Evolutionary conservation across 1,140 invertebrate genomes (phyloP), one percentile per base, ranked within the genome.

Genomic region (Drosophila leontia): DNA sequence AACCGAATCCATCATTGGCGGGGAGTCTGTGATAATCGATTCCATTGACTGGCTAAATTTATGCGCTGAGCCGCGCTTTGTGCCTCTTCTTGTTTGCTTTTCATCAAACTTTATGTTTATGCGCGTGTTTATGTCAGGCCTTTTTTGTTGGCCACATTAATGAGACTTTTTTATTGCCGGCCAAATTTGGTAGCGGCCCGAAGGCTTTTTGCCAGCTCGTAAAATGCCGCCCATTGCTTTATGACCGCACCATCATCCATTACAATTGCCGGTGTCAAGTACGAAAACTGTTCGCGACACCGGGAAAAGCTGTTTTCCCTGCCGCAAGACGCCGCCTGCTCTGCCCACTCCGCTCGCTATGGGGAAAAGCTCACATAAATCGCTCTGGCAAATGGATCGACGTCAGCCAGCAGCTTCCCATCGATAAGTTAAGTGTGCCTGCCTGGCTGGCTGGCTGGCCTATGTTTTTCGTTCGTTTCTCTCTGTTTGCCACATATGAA

Each of bases 321-420:
- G 45, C 32, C 58, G 19, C 23, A 35, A 51, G 59, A 39, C 26
- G 34, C 35, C 2, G 29, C 11, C 50, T 19, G 3, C 17, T 29
- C 51, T 3, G 48, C 26, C 29, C n/a, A 5, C 32, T 17, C 50
- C 2, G 51, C 12, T 7, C 13, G 19, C 53, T 56, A 35, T 55
- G 13, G 35, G 48, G n/a, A 59, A 69, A 68, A 69, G 57, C 55
- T 75, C 70, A 71, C 80, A 76, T 65, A 65, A 77, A 77, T 75
- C 58, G 69, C 82, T 78, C 57, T 39, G 50, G 51, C 61, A 59
- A 84, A 82, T 64, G 79, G 84, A 87, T 87, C 84, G 84, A 84
- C 84, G 84, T 77, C 84, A 84, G 64, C 53, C 51, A 13, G 62
- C 84, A 80, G 80, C 80, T 75, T 88, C 84, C 70, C 80, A 74